Evolutionary conservation across 2,888 invertebrate species (phyloP), one percentile per base, ranked within the genome.

Genomic region (Pantelozetes paolii): DNA sequence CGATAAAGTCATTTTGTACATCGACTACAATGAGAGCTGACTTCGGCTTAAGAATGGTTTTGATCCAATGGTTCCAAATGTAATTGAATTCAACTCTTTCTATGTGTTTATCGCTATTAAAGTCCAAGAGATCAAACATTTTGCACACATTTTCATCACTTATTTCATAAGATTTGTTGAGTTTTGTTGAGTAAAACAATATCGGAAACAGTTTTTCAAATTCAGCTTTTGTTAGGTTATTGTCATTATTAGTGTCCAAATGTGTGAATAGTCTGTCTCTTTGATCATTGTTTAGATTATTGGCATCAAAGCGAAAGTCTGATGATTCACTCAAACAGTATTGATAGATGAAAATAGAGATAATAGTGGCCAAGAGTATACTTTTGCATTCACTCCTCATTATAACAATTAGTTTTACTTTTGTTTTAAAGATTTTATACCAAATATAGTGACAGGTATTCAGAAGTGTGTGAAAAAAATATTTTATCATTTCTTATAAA

Each of bases 1-100:
- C 89, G 81, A 98, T 94, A 84, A 97, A 97, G 85, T 98, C 97
- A 83, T 98, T 97, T 85, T 97, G 97, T 32, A 97, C 95, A 83
- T 97, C 97, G 77, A 98, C 92, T 76, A 96, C 88, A 77, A 98
- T 85, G 82, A 98, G 89, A 30, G 91, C 95, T 81, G 89, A 90
- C 78, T 90, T 88, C 23, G 94, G 94, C 74, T 91, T 88, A 76
- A 91, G 89, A 82, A 91, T 90, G 90, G 91, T 77, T n/a, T 75
- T 70, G 77, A 93, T 91, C 92, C 92, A 93, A 80, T 89, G 89
- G 83, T 91, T 90, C 92, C 92, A 93, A 81, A 92, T 92, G 81
- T 89, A 83, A 74, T 88, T 87, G 81, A 93, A 92, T 83, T 93
- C 93, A 18, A 5, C 15, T n/a, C 20, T 36, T 8, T 32, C 64